Evolutionary conservation across 1,140 invertebrate genomes (phyloP).

Genomic region (Sycophila sp.): DNA sequence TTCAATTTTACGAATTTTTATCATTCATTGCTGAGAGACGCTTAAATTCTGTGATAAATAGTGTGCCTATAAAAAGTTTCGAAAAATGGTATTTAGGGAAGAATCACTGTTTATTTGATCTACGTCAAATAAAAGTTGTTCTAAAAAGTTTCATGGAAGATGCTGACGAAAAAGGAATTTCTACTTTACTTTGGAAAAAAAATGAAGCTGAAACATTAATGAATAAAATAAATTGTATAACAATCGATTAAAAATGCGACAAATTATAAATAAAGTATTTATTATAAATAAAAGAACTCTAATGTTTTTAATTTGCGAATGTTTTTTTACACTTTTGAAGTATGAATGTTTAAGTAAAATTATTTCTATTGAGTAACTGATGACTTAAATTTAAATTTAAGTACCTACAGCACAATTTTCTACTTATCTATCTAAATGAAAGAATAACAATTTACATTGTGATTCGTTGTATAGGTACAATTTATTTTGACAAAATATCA

Average conservation of each 20-base stretch:
- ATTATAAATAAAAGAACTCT: slow-evolving; percentile 10
- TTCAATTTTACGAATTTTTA: slow-evolving; percentile 76
- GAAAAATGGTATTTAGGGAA: slow-evolving; percentile 54
- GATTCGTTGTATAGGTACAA: slow-evolving; percentile 2
- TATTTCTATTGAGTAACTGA: too few species aligned
- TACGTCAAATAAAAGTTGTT: slow-evolving; percentile 53
- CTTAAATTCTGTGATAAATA: slow-evolving; percentile 55
- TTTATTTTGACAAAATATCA: slow-evolving; percentile 30
- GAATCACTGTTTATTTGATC: slow-evolving; percentile 64
- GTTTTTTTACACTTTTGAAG: too few species aligned
- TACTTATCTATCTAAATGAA: too few species aligned
- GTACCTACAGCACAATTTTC: too few species aligned
- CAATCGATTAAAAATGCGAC: slow-evolving; percentile 28
- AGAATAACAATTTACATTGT: background rate
- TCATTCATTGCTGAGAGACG: slow-evolving; percentile 71
- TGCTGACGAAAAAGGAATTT: slow-evolving; percentile 50
- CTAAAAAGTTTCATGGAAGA: slow-evolving; percentile 56
- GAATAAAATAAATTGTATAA: slow-evolving; percentile 41
- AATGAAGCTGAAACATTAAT: slow-evolving; percentile 46
- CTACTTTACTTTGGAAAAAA: slow-evolving; percentile 47
- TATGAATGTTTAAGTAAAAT: too few species aligned
- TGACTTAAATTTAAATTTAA: too few species aligned
- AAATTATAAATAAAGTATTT: slow-evolving; percentile 31
- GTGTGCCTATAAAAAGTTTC: slow-evolving; percentile 48
- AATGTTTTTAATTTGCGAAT: background rate